Base-by-base conservation (phyloP, 2,888 invertebrate species). In the Andrena minutula region DNA sequence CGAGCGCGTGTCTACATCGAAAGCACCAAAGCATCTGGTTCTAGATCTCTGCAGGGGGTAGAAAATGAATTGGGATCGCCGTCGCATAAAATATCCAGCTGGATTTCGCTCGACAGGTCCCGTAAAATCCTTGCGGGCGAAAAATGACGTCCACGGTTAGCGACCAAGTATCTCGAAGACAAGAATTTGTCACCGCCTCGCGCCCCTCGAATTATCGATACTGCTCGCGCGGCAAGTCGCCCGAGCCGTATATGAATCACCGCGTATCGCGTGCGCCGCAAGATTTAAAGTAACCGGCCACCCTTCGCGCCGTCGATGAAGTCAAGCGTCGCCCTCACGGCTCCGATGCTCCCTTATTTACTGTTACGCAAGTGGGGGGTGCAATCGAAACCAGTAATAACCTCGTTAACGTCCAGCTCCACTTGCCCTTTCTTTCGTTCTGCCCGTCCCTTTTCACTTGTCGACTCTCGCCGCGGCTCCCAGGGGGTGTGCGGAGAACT, bases 381-480 rank as follows among this genome's bases (percentile, higher is more conserved):
- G 79, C 76, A 81, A 88, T 84, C 82, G 75, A 84, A 63, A 69
- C 73, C 66, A 63, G 66, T 77, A 88, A 86, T 86, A 80, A 83
- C 74, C 83, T 83, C 78, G 75, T 86, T 86, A 86, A 80, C 72
- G 78, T 75, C 79, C 77, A 16, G 63, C 49, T 61, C 51, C 65
- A 70, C 56, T 74, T 68, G 60, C 75, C 58, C 68, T 71, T 77
- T 77, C 71, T 81, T 79, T 71, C 75, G 65, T 49, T 51, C 12
- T 51, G 7, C 28, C 49, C 58, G 76, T 86, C 86, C 84, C 86
- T 88, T 88, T 88, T 90, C 89, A 88, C 87, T 89, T 86, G 89
- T 85, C 87, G 71, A 70, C 79, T 79, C 71, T 8, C 56, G 56
- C 12, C 64, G n/a, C 63, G 28, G 56, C 7, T 60, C 76, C 65